Conservation (phyloP, 2,797 vertebrate species). For the Thripadectes ignobilis region DNA sequence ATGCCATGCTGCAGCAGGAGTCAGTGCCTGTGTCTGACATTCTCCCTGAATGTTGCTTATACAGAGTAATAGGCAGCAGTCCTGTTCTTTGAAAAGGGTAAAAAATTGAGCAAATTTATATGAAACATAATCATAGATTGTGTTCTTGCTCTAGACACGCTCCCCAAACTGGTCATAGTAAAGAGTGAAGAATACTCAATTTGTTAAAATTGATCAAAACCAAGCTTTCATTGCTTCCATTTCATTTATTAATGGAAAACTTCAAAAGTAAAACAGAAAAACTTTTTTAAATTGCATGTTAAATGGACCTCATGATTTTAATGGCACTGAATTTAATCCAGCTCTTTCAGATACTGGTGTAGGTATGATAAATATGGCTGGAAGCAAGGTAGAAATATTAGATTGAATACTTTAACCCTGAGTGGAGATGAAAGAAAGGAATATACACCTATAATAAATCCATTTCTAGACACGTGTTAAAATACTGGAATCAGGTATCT, state of each 20-base stretch:
- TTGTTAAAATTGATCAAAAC: neutral
- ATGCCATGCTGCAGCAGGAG: neutral
- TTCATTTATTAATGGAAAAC: neutral
- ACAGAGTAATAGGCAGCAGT: neutral
- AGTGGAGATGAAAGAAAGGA: neutral
- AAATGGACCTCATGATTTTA: neutral
- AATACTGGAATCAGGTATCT: neutral
- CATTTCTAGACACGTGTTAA: neutral
- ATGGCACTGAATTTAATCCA: neutral
- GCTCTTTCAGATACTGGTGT: neutral
- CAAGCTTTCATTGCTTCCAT: neutral
- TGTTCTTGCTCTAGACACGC: neutral
- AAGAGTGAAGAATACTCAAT: neutral
- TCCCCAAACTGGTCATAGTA: neutral
- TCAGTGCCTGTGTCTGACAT: accelerated
- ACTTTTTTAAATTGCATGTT: neutral
- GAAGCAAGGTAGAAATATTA: neutral
- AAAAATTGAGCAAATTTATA: neutral
- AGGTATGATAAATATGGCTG: neutral
- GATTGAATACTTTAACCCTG: neutral
- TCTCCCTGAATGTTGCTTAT: neutral
- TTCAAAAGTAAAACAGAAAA: neutral
- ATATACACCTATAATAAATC: neutral
- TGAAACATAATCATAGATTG: neutral
- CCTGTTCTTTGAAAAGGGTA: neutral